Evolutionary conservation across 2,888 invertebrate genomes (phyloP).

Genomic region (Piscicola geometra): DNA sequence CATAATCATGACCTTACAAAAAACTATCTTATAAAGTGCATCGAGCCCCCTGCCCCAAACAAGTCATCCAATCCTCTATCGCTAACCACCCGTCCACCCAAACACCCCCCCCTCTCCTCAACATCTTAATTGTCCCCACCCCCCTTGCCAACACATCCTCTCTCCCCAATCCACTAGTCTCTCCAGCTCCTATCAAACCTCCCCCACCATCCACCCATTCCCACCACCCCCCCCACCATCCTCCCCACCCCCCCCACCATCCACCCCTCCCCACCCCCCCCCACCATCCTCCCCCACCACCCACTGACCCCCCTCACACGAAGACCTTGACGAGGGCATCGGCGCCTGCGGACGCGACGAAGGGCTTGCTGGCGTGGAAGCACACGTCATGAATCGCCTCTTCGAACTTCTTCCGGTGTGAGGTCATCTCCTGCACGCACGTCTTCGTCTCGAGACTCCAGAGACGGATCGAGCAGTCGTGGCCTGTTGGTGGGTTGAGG

Average conservation of each 20-base stretch:
- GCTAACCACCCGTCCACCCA: background rate
- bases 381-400: slow-evolving; percentile 98
- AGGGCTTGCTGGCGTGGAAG: slow-evolving; percentile 96
- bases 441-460: slow-evolving; percentile 81
- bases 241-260: background rate
- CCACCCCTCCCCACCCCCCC: background rate
- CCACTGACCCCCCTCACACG: slow-evolving; percentile 49
- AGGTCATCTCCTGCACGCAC: slow-evolving; percentile 98
- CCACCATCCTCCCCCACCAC: background rate
- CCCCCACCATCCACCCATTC: slow-evolving; percentile 2
- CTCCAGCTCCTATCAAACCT: background rate
- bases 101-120: background rate
- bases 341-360: slow-evolving; percentile 97
- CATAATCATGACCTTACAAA: too few relatives aligned
- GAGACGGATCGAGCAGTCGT: slow-evolving; percentile 62
- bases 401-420: slow-evolving; percentile 98
- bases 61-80: background rate
- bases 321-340: slow-evolving; percentile 98
- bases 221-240: background rate
- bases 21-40: too few relatives aligned
- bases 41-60: too few relatives aligned
- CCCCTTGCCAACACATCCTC: background rate
- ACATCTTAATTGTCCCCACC: too few relatives aligned
- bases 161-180: background rate
- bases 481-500: slow-evolving; percentile 56